Conservation (phyloP, 2,797 vertebrate genomes). For the Gymnopithys bicolor region DNA sequence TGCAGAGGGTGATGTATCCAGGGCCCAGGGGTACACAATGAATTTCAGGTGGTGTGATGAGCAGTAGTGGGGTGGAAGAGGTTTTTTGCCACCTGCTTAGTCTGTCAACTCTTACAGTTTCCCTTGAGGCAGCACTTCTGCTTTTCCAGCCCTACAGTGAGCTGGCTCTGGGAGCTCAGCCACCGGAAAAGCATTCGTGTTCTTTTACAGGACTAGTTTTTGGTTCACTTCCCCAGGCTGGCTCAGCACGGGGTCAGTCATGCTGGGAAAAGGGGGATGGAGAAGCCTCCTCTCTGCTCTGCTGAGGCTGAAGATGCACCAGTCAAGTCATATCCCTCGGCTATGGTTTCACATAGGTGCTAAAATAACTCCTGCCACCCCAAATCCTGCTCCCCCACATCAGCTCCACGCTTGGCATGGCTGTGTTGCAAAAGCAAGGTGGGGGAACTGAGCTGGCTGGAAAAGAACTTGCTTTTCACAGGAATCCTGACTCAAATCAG, state of each 20-base stretch:
- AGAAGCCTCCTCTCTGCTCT: background rate
- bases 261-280: background rate
- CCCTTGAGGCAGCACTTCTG: slow-evolving; percentile 13
- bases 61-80: fast-evolving
- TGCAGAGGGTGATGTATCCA: fast-evolving
- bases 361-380: background rate
- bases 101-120: background rate
- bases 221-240: background rate
- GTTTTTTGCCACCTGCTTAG: background rate
- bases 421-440: background rate
- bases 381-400: background rate
- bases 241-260: background rate
- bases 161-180: slow-evolving; percentile 13
- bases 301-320: background rate
- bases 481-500: background rate
- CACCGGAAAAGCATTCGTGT: background rate
- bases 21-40: fast-evolving
- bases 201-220: background rate
- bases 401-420: background rate
- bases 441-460: background rate
- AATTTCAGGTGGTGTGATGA: background rate
- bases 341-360: background rate
- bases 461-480: background rate
- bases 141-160: background rate
- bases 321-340: background rate